A percentile compares a stretch with the other conserved stretches of the same genome.
These are phyloP conservation scores for Strigamia transsilvanica DNA, from an alignment of 2,888 invertebrate genomes.

Conservation along the genomic window DNA sequence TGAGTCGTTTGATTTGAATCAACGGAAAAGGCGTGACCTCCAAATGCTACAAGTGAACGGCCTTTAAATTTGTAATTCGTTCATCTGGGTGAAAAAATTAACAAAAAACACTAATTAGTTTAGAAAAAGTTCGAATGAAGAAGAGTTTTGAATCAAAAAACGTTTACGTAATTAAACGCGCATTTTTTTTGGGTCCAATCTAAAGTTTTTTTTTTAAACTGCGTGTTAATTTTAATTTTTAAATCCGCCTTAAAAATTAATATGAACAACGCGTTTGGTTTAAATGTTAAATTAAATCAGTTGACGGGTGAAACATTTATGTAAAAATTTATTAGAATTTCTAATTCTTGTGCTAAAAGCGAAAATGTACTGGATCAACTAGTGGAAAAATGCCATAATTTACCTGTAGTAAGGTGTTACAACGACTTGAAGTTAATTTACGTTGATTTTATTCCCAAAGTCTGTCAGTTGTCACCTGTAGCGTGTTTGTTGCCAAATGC, in stretches of 20 bases:
- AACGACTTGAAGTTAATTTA: background rate
- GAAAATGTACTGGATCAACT: background rate
- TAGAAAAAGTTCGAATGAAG: background rate
- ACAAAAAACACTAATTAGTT: background rate
- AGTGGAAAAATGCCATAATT: background rate
- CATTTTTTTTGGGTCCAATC: background rate
- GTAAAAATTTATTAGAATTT: no score
- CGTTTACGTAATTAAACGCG: background rate
- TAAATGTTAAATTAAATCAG: no score
- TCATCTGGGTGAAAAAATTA: background rate
- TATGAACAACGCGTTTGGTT: no score
- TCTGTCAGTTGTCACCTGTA: slow-evolving; percentile 25
- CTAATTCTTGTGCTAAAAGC: no score
- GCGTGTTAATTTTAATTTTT: background rate
- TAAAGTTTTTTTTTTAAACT: background rate
- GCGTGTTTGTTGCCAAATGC: slow-evolving; percentile 36
- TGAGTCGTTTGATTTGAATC: background rate
- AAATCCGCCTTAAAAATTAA: background rate
- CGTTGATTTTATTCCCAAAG: background rate
- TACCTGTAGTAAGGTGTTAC: background rate
- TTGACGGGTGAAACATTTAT: no score
- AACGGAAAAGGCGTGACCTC: slow-evolving; percentile 21
- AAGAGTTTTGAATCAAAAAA: background rate
- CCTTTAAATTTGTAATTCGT: slow-evolving; percentile 25
- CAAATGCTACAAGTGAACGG: slow-evolving; percentile 13